Evolutionary conservation across 1,140 invertebrate genomes (phyloP), one percentile per base, ranked within the genome.

Genomic region (Brachionus sp.): DNA sequence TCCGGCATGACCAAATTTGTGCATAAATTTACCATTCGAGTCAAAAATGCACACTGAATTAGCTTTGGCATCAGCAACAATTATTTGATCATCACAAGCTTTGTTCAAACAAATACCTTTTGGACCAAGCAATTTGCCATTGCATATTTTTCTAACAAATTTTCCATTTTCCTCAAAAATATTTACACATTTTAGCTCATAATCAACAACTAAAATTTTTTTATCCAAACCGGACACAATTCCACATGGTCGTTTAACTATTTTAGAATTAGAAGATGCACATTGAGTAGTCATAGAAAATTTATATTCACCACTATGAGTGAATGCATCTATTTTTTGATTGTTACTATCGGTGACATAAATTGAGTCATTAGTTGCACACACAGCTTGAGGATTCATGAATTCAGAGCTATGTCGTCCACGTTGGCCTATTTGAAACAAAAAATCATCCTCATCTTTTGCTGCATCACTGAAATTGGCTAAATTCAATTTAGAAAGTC

Each of bases 51-150:
- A 88, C 39, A 92, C 87, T 83, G 87, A 87, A 83, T 90, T 91
- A 64, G 88, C 90, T 85, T 91, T 91, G 85, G 92, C 91, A 86
- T 92, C 91, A 4, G 91, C 91, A n/a, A 92, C 91, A 80, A 91
- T 88, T 73, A 91, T 90, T 70, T 90, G 88, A 7, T 91, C 90
- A 78, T 90, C 88, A 35, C 23, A 78, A 39, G 35, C 19, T 70
- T 86, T 86, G 83, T 91, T 90, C 4, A 91, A 90, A 39, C 89
- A 89, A 10, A 91, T 85, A 9, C 91, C 91, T 85, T 91, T 91
- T 13, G 91, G 91, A 75, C 88, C 91, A n/a, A 91, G 85, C 19
- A 92, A 87, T 85, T 91, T 91, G 73, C 90, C 90, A 77, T 89
- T 88, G 7, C 91, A 91, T 57, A 92, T 88, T 84, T 90, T 87